phyloP scores from a whole-genome alignment of 2,797 vertebrate species.

The Acrossocheilus fasciatus region DNA sequence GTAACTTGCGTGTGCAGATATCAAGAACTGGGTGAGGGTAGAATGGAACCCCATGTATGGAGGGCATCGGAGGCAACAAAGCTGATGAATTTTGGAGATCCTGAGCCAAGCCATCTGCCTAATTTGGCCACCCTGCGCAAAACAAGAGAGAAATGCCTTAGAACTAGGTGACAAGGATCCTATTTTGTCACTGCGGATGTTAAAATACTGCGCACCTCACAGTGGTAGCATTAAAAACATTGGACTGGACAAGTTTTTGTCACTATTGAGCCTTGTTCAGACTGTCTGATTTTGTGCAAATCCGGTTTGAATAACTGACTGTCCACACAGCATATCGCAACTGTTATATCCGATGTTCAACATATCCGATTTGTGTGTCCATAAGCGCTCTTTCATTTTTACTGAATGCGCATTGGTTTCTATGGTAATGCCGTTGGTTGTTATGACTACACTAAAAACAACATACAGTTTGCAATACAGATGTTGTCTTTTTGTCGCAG shows the following conservation, averaged over 20 bases:
- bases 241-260: conserved; percentile 6
- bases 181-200: conserved; percentile 20
- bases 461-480: too few relatives aligned
- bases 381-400: too few relatives aligned
- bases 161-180: conserved; percentile 33
- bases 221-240: conserved; percentile 29
- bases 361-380: too few relatives aligned
- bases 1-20: not conserved
- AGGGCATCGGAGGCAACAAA: conserved; percentile 11
- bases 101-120: conserved; percentile 40
- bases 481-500: too few relatives aligned
- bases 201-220: conserved; percentile 41
- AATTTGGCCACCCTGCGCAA: conserved; percentile 29
- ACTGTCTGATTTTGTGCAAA: too few relatives aligned
- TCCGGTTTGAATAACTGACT: too few relatives aligned
- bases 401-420: too few relatives aligned
- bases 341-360: too few relatives aligned
- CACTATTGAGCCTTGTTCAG: conserved; percentile 1
- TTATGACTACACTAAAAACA: too few relatives aligned
- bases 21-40: conserved; percentile 29
- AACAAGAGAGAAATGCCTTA: conserved; percentile 19
- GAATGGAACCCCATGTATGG: conserved; percentile 26
- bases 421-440: too few relatives aligned
- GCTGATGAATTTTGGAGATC: conserved; percentile 44
- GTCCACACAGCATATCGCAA: too few relatives aligned